Conservation (phyloP, 92 coral and sea anemone species). For the Paragorgia papillata region DNA sequence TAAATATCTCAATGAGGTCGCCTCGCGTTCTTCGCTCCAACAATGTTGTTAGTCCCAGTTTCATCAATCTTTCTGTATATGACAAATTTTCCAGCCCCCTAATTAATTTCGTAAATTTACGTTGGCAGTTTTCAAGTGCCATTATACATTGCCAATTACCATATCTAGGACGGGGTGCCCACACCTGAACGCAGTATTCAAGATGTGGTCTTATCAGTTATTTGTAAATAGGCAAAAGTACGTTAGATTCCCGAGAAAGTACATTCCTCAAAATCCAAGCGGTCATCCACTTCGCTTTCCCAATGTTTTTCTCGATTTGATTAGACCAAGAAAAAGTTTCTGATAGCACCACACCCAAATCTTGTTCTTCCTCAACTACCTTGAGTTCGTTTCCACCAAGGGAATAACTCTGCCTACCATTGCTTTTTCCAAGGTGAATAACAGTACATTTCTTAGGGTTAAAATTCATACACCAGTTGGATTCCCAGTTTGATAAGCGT, state of each 20-base stretch:
- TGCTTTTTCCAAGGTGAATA: no score
- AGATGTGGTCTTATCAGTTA: conserved; percentile 37
- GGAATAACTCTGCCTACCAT: no score
- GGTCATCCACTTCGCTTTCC: no score
- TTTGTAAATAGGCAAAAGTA: conserved; percentile 40
- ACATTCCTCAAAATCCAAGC: conserved; percentile 12
- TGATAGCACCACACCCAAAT: no score
- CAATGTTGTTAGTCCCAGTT: conserved; percentile 22
- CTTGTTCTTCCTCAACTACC: no score
- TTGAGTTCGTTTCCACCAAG: no score
- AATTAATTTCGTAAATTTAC: conserved; percentile 31
- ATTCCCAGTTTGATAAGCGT: no score
- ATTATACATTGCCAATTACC: conserved; percentile 21
- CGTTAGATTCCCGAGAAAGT: conserved; percentile 17
- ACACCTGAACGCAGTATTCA: conserved; percentile 35
- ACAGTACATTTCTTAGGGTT: no score
- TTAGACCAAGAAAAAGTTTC: no score
- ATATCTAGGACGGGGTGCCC: conserved; percentile 21
- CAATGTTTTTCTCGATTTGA: no score
- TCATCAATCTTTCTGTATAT: conserved; percentile 10
- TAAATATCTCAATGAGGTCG: conserved; percentile 41
- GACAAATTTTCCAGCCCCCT: conserved; percentile 10
- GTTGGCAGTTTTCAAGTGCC: conserved; percentile 29
- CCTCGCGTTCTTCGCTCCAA: conserved; percentile 34
- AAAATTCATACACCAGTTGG: no score